Base-by-base conservation (phyloP, 2,888 invertebrate genomes). In the Hyles lineata region DNA sequence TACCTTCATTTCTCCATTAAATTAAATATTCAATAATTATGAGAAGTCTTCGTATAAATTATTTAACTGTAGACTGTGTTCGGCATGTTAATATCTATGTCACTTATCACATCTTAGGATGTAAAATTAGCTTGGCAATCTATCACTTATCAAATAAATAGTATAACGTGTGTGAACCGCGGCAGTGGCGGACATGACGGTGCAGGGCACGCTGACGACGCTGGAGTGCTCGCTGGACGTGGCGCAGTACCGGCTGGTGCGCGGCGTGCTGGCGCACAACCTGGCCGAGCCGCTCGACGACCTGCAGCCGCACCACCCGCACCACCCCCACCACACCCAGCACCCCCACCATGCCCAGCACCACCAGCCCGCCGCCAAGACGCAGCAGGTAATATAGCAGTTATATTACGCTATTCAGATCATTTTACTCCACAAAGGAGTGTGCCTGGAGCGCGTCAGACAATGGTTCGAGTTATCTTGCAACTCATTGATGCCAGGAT, bases 241-340 rank as follows among this genome's bases (percentile, higher is more conserved):
- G 70, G 95, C 96, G 70, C 98, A 99, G 89, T 99, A 98, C 92
- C 97, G 97, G 88, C 93, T 99, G 61, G 96, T 99, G 72, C 96
- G 98, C 75, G 99, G 98, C 23, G 96, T 99, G 74, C 94, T 99
- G 9, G 96, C 97, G 2, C 97, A 98, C 91, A 99, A 99, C 93
- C 96, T 99, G 76, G 98, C 98, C 1, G 99, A 99, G 90, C 95
- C 96, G 80, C 95, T 86, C 75, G 82, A 80, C 77, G 91, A 89
- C 80, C 84, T 88, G 79, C 82, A 83, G 80, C 85, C 79, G 61
- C 76, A 70, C 73, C 73, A 78, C 80, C 70, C 75, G 75, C 75
- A 70, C 78, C 75, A 70, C 76, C 73, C 62, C 77, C 77, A 67
- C 70, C 72, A n/a, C n/a, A n/a, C 62, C 25, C 78, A 70, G 59